These are phyloP conservation scores for Megalonaias nervosa DNA, from an alignment of 1,140 invertebrate genomes.

Conservation along the genomic window DNA sequence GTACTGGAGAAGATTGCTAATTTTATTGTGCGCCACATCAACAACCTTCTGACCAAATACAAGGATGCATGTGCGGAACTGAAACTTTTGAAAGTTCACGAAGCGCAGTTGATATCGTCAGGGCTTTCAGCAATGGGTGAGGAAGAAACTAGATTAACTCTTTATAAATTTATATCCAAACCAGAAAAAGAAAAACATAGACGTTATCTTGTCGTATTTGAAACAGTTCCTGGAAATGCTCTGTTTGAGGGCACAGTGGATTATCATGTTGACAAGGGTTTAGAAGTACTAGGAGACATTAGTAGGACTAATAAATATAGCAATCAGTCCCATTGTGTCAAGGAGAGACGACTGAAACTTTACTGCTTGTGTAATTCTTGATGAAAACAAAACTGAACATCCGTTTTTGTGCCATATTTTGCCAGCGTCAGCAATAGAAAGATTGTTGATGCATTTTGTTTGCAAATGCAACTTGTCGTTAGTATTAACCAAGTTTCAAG, in stretches of 20 bases:
- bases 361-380: conserved; percentile 30
- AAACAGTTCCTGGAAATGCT: conserved; percentile 19
- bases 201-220: conserved; percentile 35
- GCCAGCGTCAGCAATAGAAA: no score
- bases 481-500: no score
- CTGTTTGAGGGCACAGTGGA: conserved; percentile 32
- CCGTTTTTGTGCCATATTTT: no score
- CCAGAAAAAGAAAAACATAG: conserved; percentile 50
- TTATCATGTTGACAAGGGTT: conserved; percentile 19
- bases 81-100: conserved; percentile 23
- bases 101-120: conserved; percentile 16
- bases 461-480: no score
- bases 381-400: not conserved
- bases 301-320: conserved; percentile 36
- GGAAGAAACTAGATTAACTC: conserved; percentile 29
- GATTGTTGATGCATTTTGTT: no score
- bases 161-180: conserved; percentile 51
- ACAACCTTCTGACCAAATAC: conserved; percentile 34
- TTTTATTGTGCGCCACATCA: conserved; percentile 47
- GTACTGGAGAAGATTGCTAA: conserved; percentile 22
- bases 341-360: conserved; percentile 21
- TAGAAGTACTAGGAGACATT: conserved; percentile 31
- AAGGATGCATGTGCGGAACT: conserved; percentile 37
- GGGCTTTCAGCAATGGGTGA: conserved; percentile 28
- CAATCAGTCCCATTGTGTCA: conserved; percentile 30